Evolutionary conservation across 2,888 invertebrate species (phyloP).

Genomic region (Pristionchus mayeri): DNA sequence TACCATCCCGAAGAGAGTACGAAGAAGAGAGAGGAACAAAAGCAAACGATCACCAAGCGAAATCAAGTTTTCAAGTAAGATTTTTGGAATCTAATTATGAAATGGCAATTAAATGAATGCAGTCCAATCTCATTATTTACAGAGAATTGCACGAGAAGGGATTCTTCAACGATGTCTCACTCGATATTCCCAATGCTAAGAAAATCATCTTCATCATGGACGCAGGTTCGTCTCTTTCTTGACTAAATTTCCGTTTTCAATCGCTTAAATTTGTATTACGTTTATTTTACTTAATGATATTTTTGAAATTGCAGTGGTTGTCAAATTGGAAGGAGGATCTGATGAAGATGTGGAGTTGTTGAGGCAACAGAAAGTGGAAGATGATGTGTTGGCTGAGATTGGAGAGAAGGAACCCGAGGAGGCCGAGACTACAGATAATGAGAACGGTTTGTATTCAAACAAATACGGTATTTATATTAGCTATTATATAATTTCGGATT

Average conservation of each 20-base stretch:
- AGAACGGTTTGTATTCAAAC: conserved; percentile 49
- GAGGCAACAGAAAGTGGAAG: conserved; percentile 57
- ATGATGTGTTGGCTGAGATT: conserved; percentile 45
- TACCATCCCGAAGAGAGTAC: conserved; percentile 97
- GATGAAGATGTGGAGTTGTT: conserved; percentile 85
- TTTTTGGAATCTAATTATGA: too few relatives aligned
- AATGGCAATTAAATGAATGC: neutral
- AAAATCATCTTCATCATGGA: conserved; percentile 90
- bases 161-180: conserved; percentile 85
- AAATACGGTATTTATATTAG: too few relatives aligned
- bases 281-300: neutral
- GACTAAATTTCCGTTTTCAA: neutral
- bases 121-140: neutral
- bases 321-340: conserved; percentile 89
- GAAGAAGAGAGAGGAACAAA: conserved; percentile 90
- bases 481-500: neutral
- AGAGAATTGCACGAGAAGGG: conserved; percentile 84
- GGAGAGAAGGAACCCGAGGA: conserved; percentile 44
- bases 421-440: conserved; percentile 44
- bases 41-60: conserved; percentile 83
- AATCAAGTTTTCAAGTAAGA: conserved; percentile 81
- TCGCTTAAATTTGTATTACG: neutral
- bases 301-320: conserved; percentile 85
- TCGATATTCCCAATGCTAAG: conserved; percentile 87
- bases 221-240: conserved; percentile 79